Percentiles rank a stretch among this genome's conserved stretches.
Conservation (phyloP, 2,888 invertebrate species). For the Suillia variegata region DNA sequence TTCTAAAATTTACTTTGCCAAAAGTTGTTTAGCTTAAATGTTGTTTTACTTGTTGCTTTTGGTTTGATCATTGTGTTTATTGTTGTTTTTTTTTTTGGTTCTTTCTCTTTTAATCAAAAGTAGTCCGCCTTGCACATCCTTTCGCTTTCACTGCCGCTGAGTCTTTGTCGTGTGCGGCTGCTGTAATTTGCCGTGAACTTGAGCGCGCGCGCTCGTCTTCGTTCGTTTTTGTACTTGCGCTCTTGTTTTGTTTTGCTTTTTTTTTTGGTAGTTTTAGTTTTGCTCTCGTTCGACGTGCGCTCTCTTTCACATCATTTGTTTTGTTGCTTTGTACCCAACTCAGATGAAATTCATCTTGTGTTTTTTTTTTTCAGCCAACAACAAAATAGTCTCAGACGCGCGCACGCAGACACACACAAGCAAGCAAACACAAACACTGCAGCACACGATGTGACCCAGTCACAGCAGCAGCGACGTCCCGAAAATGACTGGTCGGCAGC, state of each 20-base stretch:
- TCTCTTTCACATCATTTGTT: neutral
- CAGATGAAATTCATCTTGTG: too few relatives aligned
- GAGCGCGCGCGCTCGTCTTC: neutral
- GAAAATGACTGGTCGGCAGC: slow-evolving; percentile 37
- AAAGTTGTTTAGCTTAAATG: too few relatives aligned
- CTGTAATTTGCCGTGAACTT: neutral
- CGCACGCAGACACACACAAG: too few relatives aligned
- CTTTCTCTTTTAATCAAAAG: too few relatives aligned
- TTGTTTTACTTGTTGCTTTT: slow-evolving; percentile 3
- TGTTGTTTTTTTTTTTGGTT: too few relatives aligned
- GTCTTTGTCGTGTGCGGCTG: neutral
- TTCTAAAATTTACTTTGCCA: too few relatives aligned
- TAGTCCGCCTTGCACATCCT: neutral
- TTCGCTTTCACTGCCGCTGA: neutral
- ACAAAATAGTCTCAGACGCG: too few relatives aligned
- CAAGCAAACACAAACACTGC: too few relatives aligned
- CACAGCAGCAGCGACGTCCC: slow-evolving; percentile 27
- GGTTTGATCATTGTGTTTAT: neutral
- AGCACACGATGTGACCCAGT: slow-evolving; percentile 2
- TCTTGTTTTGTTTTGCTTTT: neutral
- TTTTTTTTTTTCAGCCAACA: too few relatives aligned
- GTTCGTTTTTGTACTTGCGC: slow-evolving; percentile 18
- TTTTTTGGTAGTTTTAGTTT: neutral
- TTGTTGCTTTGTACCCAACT: neutral
- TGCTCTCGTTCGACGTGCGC: too few relatives aligned